A percentile compares a stretch with the other conserved stretches of the same genome.
Conservation (phyloP, 2,113 vertebrate genomes). For the Gymnarchus niloticus region DNA sequence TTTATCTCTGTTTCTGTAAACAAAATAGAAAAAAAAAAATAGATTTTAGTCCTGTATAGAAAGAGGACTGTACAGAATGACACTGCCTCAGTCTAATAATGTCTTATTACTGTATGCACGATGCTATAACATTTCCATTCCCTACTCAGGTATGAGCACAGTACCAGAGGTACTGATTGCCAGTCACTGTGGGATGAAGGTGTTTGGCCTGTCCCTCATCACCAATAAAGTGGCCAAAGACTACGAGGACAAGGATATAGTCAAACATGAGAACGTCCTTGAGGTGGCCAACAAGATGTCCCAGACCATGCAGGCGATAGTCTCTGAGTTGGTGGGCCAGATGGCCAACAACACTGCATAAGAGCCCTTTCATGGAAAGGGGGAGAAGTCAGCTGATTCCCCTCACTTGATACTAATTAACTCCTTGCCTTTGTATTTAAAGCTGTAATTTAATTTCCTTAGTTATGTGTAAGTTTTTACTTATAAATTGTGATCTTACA, state of each 20-base stretch:
- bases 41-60: background rate
- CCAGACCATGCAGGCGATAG: constrained; percentile 58
- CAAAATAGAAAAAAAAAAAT: background rate
- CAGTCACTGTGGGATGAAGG: constrained; percentile 64
- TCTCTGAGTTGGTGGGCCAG: constrained; percentile 59
- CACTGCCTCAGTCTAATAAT: background rate
- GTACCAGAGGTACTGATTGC: constrained; percentile 67
- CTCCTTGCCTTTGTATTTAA: background rate
- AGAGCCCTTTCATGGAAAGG: background rate
- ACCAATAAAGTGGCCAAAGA: constrained; percentile 69
- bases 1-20: background rate
- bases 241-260: constrained; percentile 57
- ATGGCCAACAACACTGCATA: constrained; percentile 59
- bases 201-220: constrained; percentile 74
- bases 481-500: too few species aligned
- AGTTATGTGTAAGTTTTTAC: background rate
- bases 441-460: background rate
- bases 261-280: constrained; percentile 64
- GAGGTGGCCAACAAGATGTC: constrained; percentile 63
- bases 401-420: background rate
- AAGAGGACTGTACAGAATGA: too few species aligned
- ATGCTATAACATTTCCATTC: background rate
- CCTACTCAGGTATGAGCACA: constrained; percentile 71
- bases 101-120: background rate
- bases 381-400: background rate